Base-by-base conservation (phyloP, 2,113 vertebrate genomes). In the Anoplopoma fimbria region DNA sequence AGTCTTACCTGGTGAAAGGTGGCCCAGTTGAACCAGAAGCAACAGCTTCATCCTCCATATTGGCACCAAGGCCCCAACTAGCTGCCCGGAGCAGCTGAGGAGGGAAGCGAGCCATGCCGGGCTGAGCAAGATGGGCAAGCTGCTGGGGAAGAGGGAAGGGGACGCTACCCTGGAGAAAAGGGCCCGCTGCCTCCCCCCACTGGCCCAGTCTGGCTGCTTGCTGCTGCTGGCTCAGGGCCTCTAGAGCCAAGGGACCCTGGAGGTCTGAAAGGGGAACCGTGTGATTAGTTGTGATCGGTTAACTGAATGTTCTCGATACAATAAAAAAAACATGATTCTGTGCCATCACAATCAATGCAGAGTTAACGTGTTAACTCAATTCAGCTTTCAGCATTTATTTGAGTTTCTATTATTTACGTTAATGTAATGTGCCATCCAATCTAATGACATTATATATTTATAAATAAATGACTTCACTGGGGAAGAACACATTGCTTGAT, bases 131-230 rank as follows among this genome's bases (percentile, higher is more conserved):
- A 85, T 97, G 97, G 63, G 96, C 95, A 73, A 99, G 96, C 90
- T 97, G 97, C 82, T 95, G 97, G 72, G 96, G 96, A 90, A 97
- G 93, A 51, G 97, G 95, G 92, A 96, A 97, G 19, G 98, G 93
- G 71, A 97, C 93, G 49, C 94, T 85, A 69, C 97, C 96, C 89
- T 97, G 97, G 82, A 99, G 95, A 88, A 95, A 99, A 84, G 97
- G 96, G 12, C 95, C 95, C 15, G 97, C 95, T 75, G 96, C 96
- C 75, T 99, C 98, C 5, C 93, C 96, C 98, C 98, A 99, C 88
- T 98, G 98, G 87, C 98, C 96, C 55, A 99, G 86, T 86, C 98
- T 96, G 27, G 95, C 96, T 81, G 96, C 96, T 94, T 94, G 94
- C 89, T 95, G 94, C 76, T 94, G 90, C 83, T 97, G 97, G 93